Evolutionary conservation across 2,888 invertebrate genomes (phyloP).

Genomic region (Leptopilina drosophilae): DNA sequence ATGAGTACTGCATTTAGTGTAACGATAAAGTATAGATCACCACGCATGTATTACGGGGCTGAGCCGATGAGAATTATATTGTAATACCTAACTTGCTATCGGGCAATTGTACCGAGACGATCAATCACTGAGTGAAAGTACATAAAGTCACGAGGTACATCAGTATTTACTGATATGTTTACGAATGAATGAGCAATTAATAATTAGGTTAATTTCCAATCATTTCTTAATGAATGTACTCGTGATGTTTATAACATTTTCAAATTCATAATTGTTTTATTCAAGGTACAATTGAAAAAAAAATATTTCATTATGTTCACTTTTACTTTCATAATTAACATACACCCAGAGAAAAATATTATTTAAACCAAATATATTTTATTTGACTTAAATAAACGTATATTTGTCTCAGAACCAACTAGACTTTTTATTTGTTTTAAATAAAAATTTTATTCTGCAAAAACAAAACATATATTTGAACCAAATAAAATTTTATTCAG

Average conservation of each 20-base stretch:
- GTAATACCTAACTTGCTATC: conserved; percentile 32
- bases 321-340: too few species aligned
- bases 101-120: conserved; percentile 31
- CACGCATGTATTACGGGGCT: conserved; percentile 22
- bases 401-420: too few species aligned
- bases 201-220: conserved; percentile 10
- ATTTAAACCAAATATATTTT: too few species aligned
- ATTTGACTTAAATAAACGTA: too few species aligned
- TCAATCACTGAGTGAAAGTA: conserved; percentile 42
- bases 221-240: background rate
- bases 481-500: too few species aligned
- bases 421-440: too few species aligned
- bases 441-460: too few species aligned
- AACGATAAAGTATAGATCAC: conserved; percentile 27
- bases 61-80: conserved; percentile 32
- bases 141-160: conserved; percentile 33
- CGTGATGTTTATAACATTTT: too few species aligned
- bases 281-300: too few species aligned
- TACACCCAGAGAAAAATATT: too few species aligned
- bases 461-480: too few species aligned
- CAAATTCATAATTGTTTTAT: background rate
- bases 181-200: conserved; percentile 25
- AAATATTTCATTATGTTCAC: too few species aligned
- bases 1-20: conserved; percentile 29
- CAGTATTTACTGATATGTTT: conserved; percentile 20